These are phyloP conservation scores for Sciurus carolinensis DNA, from an alignment of 2,797 vertebrate species.

Conservation along the genomic window DNA sequence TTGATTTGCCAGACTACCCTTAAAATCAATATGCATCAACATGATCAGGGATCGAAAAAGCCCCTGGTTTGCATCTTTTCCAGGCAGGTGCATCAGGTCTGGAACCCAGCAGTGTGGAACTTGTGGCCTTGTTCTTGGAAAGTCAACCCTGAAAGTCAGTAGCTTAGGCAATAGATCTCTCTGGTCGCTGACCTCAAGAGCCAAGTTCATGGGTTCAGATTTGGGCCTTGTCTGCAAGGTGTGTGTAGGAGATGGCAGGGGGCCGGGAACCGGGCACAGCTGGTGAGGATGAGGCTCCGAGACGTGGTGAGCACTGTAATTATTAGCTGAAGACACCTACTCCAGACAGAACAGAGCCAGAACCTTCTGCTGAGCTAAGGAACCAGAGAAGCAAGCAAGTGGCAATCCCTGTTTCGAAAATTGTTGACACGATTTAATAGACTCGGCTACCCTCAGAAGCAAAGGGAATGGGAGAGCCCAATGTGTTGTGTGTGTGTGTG, in stretches of 20 bases:
- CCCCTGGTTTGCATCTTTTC: neutral
- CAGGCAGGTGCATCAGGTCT: neutral
- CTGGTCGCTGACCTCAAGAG: neutral
- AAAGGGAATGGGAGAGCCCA: neutral
- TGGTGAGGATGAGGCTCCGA: neutral
- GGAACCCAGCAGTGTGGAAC: neutral
- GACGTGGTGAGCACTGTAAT: neutral
- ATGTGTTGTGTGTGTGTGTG: neutral
- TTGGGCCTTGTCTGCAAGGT: neutral
- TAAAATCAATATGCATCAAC: neutral
- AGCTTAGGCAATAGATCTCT: neutral
- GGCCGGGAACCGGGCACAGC: neutral
- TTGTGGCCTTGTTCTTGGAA: conserved; percentile 12
- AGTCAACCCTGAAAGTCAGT: neutral
- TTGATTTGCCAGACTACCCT: neutral
- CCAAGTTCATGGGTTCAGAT: neutral
- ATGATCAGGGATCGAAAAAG: neutral
- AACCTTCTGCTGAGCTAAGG: neutral
- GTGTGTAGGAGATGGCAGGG: neutral
- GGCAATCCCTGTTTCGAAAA: conserved; percentile 19
- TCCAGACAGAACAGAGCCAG: neutral
- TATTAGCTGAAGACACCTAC: neutral
- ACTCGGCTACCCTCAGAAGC: neutral
- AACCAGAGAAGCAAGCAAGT: conserved; percentile 38
- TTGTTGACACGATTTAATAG: conserved; percentile 40